Evolutionary conservation across 2,113 vertebrate genomes (phyloP).

Genomic region (Ailuropoda melanoleuca): DNA sequence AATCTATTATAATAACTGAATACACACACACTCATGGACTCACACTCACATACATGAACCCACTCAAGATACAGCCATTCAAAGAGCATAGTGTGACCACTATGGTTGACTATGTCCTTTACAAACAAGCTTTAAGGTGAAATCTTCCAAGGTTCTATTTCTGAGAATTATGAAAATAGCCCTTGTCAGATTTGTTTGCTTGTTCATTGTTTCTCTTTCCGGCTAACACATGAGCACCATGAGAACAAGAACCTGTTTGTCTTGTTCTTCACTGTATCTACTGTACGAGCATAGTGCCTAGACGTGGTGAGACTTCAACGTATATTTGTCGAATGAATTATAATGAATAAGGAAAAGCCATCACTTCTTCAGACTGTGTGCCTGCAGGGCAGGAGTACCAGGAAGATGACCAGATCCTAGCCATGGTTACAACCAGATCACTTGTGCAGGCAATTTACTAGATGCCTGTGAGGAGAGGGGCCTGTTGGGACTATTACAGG

Average conservation of each 20-base stretch:
- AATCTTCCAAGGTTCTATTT: not conserved
- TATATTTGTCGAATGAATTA: not conserved
- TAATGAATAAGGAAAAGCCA: not conserved
- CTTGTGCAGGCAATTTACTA: not conserved
- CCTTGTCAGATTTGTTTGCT: not conserved
- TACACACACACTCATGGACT: not conserved
- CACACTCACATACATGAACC: not conserved
- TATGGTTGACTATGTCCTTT: not conserved
- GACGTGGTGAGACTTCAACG: not conserved
- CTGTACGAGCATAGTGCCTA: not conserved
- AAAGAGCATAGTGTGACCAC: not conserved
- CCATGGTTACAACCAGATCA: not conserved
- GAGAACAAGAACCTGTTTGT: not conserved
- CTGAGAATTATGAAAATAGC: not conserved
- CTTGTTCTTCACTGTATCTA: not conserved
- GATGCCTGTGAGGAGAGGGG: not conserved
- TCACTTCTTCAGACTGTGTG: not conserved
- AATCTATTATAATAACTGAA: not conserved
- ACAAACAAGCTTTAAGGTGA: not conserved
- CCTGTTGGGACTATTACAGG: not conserved
- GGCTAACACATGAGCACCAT: not conserved
- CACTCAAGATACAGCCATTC: not conserved
- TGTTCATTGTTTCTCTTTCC: not conserved
- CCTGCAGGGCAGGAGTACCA: not conserved
- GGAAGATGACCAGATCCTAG: not conserved